These are phyloP conservation scores for Rugalucina vietnamica DNA, from an alignment of 2,888 invertebrate genomes.

Conservation along the genomic window DNA sequence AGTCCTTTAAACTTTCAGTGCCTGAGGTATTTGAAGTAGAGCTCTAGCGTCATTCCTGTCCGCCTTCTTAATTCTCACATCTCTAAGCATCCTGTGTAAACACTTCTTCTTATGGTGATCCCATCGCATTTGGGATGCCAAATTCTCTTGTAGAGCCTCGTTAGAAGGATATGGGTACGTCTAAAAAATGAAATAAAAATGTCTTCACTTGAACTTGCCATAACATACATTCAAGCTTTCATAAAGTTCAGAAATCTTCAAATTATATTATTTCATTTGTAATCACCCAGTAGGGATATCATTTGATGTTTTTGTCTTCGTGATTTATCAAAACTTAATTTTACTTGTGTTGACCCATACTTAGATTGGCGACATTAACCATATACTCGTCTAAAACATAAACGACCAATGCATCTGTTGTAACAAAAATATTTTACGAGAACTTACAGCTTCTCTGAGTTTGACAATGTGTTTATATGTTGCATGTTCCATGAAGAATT, in stretches of 20 bases:
- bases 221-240: too few relatives aligned
- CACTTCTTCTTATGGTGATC: conserved; percentile 67
- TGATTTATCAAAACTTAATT: too few relatives aligned
- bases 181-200: conserved; percentile 55
- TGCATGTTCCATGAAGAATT: conserved; percentile 75
- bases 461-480: conserved; percentile 65
- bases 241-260: too few relatives aligned
- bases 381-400: too few relatives aligned
- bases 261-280: too few relatives aligned
- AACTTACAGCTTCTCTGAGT: conserved; percentile 69
- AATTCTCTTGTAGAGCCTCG: conserved; percentile 69
- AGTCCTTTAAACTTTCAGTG: not conserved
- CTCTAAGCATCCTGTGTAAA: conserved; percentile 53
- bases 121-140: conserved; percentile 73
- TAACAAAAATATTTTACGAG: not conserved
- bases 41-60: conserved; percentile 58
- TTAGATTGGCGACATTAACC: too few relatives aligned
- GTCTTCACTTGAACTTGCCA: too few relatives aligned
- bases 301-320: too few relatives aligned
- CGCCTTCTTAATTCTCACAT: conserved; percentile 50
- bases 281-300: too few relatives aligned
- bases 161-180: conserved; percentile 76
- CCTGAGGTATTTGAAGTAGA: conserved; percentile 17
- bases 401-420: too few relatives aligned
- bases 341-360: too few relatives aligned